phyloP scores from a whole-genome alignment of 1,140 invertebrate genomes.

The Wiebesia pumilae region DNA sequence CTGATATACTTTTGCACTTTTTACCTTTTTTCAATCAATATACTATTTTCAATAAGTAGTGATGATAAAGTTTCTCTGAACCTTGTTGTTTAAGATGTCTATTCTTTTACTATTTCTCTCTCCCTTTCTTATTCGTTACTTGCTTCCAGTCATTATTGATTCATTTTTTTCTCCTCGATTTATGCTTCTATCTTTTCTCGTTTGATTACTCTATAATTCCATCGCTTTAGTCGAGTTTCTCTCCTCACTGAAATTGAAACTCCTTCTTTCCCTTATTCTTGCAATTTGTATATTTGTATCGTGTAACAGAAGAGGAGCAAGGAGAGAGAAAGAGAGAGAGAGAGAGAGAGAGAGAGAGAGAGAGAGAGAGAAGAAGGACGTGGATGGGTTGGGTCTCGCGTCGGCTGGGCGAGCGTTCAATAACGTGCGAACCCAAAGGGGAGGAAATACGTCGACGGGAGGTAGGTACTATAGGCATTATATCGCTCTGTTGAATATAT shows the following conservation, averaged over 20 bases:
- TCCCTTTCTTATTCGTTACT: conserved; percentile 3
- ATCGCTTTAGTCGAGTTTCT: neutral
- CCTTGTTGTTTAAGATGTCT: too few species aligned
- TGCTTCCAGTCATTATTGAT: conserved; percentile 45
- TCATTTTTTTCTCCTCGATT: conserved; percentile 14
- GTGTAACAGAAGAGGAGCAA: too few species aligned
- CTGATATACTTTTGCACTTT: neutral
- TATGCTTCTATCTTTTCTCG: neutral
- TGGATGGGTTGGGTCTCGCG: conserved; percentile 73
- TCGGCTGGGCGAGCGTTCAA: conserved; percentile 76
- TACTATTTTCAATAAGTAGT: too few species aligned
- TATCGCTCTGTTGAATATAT: conserved; percentile 26
- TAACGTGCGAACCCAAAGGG: conserved; percentile 75
- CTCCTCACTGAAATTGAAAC: neutral
- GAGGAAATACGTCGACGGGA: conserved; percentile 65
- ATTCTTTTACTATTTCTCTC: neutral
- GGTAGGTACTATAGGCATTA: neutral
- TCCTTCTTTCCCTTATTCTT: neutral
- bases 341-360: conserved; percentile 19
- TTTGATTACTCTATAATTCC: neutral
- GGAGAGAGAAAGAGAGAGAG: neutral
- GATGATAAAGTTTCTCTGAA: too few species aligned
- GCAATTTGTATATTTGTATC: too few species aligned
- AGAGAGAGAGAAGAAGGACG: conserved; percentile 63
- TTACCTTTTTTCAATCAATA: too few species aligned